phyloP scores from a whole-genome alignment of 2,113 vertebrate species.

The Xiphophorus hellerii region DNA sequence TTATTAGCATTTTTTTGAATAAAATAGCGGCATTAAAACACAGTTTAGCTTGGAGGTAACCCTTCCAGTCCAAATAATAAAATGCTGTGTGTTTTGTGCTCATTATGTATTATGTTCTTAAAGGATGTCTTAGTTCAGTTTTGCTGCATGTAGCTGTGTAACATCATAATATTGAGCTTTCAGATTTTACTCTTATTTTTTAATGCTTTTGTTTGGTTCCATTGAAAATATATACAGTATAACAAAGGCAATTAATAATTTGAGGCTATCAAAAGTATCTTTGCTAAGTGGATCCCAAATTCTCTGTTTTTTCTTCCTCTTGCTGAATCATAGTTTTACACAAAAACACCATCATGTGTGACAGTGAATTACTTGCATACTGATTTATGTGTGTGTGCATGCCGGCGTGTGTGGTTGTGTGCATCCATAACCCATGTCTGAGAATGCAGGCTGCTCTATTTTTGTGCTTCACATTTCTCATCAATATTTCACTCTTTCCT shows the following conservation, averaged over 20 bases:
- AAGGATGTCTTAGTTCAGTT: neutral
- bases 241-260: slow-evolving; percentile 38
- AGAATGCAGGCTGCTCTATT: slow-evolving; percentile 66
- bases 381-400: slow-evolving; percentile 6
- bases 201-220: neutral
- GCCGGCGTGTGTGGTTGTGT: neutral
- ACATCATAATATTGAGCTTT: neutral
- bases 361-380: slow-evolving; percentile 35
- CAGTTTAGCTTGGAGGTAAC: neutral
- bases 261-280: slow-evolving; percentile 40
- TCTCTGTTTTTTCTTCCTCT: slow-evolving; percentile 25
- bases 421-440: slow-evolving; percentile 53
- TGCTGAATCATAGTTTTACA: slow-evolving; percentile 61
- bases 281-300: slow-evolving; percentile 26
- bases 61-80: neutral
- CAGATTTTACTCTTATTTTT: neutral
- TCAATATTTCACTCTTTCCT: slow-evolving; percentile 74
- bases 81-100: neutral
- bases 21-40: neutral
- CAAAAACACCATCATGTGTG: slow-evolving; percentile 24
- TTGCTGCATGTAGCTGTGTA: slow-evolving; percentile 6
- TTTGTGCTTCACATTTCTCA: slow-evolving; percentile 69
- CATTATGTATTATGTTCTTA: neutral
- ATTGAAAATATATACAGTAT: slow-evolving; percentile 13
- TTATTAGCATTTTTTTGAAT: neutral